Evolutionary conservation across 2,113 vertebrate genomes (phyloP).

Genomic region (Progne subis): DNA sequence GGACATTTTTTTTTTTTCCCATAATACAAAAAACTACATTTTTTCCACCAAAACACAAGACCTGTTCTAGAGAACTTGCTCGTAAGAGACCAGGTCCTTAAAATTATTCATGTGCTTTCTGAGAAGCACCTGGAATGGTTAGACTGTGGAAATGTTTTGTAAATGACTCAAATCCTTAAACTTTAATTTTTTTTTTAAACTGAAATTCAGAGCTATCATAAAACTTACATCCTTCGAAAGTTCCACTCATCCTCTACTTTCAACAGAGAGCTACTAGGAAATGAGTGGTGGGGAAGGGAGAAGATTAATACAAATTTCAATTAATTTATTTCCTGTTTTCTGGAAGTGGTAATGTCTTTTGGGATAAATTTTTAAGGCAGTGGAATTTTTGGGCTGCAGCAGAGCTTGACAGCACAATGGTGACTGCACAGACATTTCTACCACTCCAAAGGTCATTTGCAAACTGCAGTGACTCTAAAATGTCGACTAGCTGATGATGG

Average conservation of each 20-base stretch:
- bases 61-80: background rate
- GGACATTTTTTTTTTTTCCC: background rate
- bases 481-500: background rate
- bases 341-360: background rate
- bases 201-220: background rate
- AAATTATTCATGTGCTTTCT: background rate
- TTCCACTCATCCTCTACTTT: background rate
- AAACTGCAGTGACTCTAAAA: constrained; percentile 1
- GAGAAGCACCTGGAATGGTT: background rate
- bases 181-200: background rate
- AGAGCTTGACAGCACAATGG: background rate
- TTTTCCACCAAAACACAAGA: background rate
- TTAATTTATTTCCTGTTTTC: background rate
- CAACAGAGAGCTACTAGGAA: background rate
- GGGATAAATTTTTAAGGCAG: background rate
- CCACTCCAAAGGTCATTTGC: constrained; percentile 11
- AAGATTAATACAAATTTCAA: background rate
- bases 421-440: background rate
- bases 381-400: background rate
- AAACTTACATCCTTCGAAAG: background rate
- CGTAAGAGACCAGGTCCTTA: background rate
- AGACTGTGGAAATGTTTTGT: background rate
- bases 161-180: background rate
- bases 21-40: background rate
- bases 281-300: background rate